Base-by-base conservation (phyloP, 2,888 invertebrate genomes). In the Nomada hirtipes region DNA sequence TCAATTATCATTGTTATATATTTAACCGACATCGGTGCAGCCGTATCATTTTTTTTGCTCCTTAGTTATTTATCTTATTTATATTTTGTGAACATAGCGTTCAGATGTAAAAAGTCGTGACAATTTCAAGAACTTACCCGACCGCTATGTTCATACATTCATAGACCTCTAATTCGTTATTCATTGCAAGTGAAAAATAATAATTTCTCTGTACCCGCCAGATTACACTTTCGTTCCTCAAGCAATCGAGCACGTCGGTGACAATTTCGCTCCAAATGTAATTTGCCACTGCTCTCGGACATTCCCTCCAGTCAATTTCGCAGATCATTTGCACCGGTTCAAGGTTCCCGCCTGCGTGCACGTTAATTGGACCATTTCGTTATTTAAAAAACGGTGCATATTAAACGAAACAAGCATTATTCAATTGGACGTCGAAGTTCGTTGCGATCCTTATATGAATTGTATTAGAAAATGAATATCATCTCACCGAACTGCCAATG, bases 181-280 rank as follows among this genome's bases (percentile, higher is more conserved):
- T 67, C 36, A 26, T 73, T 73, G 52, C 67, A 57, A 77, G 44
- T 69, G 13, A 72, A 80, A 72, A 72, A 64, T 80, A 60, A 60
- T 50, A 76, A 74, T 52, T 52, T 61, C 61, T 59, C 50, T 68
- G 84, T 86, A 92, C 92, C 88, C 88, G 87, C 90, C 91, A 91
- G 23, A 91, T 68, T 20, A 89, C 82, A 60, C 85, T 82, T 52
- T 93, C 92, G 69, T 89, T 90, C 1, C 85, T 86, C 47, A 93
- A 77, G 73, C 86, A 91, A 47, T 93, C 93, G 15, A 91, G 88
- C 26, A 93, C 93, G 55, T 93, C 93, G 10, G 92, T 91, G 3
- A 93, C 92, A 9, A 91, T 87, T 82, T 93, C 93, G 11, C 86
- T 89, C 93, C 93, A 93, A 55, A 92, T 74, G 72, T 93, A 93